These are phyloP conservation scores for Nemoura dubitans DNA, from an alignment of 2,888 invertebrate genomes.

Conservation along the genomic window DNA sequence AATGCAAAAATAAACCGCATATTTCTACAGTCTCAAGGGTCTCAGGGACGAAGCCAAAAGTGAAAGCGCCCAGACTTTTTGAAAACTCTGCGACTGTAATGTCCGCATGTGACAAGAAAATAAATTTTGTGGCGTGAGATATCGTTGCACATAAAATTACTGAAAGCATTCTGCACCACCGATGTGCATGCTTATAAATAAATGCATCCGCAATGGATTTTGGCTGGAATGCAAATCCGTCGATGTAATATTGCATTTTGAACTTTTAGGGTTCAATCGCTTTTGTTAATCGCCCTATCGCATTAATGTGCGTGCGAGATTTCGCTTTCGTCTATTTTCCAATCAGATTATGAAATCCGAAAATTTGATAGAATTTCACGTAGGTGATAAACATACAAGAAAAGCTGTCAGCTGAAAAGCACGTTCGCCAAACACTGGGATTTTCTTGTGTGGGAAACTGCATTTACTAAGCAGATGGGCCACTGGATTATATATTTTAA, in stretches of 20 bases:
- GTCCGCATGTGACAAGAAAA: slow-evolving; percentile 13
- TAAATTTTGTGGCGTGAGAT: slow-evolving; percentile 1
- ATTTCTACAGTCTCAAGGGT: background rate
- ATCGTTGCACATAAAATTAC: background rate
- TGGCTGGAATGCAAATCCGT: background rate
- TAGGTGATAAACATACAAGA: background rate
- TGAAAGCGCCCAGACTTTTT: background rate
- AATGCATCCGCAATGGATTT: background rate
- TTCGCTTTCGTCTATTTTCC: background rate
- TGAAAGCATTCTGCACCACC: background rate
- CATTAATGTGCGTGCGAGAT: background rate
- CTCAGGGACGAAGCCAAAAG: slow-evolving; percentile 26
- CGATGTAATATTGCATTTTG: background rate
- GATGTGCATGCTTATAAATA: background rate
- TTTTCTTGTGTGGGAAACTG: background rate
- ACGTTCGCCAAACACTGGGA: background rate
- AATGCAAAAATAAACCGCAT: slow-evolving; percentile 39
- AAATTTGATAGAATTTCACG: background rate
- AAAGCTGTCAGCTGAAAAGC: background rate
- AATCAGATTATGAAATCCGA: background rate
- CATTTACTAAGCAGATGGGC: background rate
- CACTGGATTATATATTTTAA: background rate
- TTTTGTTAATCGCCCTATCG: background rate
- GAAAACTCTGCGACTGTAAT: background rate
- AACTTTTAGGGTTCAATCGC: background rate